Conservation (phyloP, 2,113 vertebrate genomes). For the Dicentrarchus labrax region DNA sequence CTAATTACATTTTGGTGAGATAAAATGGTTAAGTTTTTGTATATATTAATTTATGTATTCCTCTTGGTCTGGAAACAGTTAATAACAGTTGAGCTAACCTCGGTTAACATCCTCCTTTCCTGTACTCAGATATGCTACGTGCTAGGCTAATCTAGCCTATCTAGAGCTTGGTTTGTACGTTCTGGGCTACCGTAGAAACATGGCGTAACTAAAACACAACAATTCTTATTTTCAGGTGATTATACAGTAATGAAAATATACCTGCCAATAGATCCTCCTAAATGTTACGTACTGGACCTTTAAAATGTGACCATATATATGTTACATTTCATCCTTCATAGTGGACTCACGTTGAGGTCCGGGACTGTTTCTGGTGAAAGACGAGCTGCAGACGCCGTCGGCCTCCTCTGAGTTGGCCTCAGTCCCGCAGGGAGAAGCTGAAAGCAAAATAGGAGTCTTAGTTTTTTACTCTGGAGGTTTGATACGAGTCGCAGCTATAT, state of each 20-base stretch:
- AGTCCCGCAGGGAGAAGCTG: slow-evolving; percentile 1
- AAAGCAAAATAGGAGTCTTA: slow-evolving; percentile 2
- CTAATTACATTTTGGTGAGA: neutral
- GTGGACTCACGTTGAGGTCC: slow-evolving; percentile 12
- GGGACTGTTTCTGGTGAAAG: slow-evolving; percentile 2
- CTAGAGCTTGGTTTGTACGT: too few species aligned
- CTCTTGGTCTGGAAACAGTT: neutral
- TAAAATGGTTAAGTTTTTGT: neutral
- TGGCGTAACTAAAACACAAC: too few species aligned
- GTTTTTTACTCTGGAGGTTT: neutral
- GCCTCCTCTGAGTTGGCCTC: neutral
- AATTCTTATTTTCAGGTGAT: too few species aligned
- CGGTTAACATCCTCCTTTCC: too few species aligned
- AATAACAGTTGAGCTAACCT: too few species aligned
- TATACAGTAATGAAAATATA: too few species aligned
- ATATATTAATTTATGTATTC: neutral
- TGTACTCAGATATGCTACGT: too few species aligned
- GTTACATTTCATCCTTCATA: neutral
- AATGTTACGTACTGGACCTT: too few species aligned
- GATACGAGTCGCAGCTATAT: neutral
- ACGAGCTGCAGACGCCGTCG: neutral
- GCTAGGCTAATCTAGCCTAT: too few species aligned
- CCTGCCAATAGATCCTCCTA: too few species aligned
- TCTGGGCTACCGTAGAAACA: too few species aligned
- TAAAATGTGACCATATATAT: too few species aligned